phyloP scores from a whole-genome alignment of 2,797 vertebrate species.

The Argentina silus region DNA sequence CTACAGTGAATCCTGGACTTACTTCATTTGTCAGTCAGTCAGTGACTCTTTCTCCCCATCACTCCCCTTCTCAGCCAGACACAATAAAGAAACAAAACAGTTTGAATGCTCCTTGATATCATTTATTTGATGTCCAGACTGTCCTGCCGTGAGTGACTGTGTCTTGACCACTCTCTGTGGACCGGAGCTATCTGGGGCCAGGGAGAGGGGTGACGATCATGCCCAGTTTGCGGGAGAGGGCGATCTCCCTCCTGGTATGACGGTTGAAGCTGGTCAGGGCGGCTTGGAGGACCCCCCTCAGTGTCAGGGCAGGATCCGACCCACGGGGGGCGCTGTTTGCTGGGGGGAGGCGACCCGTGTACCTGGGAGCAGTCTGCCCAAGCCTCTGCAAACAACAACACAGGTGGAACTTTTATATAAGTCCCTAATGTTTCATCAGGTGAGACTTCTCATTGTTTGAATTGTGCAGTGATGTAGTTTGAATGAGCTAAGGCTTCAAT shows the following conservation, averaged over 20 bases:
- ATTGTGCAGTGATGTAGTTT: too few relatives aligned
- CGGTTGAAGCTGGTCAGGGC: slow-evolving; percentile 15
- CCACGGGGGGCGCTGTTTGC: too few relatives aligned
- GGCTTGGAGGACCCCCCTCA: slow-evolving; percentile 12
- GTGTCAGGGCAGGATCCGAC: not conserved
- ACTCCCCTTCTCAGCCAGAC: too few relatives aligned
- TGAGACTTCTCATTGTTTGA: not conserved
- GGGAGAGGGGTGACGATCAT: slow-evolving; percentile 3
- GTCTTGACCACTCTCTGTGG: not conserved
- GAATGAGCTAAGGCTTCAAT: too few relatives aligned
- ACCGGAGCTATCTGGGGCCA: not conserved
- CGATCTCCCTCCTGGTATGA: not conserved
- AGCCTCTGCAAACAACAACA: not conserved
- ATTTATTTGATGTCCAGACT: not conserved
- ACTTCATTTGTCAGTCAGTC: too few relatives aligned
- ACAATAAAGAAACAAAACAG: not conserved
- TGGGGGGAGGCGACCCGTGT: too few relatives aligned
- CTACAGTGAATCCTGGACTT: too few relatives aligned
- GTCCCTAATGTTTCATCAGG: not conserved
- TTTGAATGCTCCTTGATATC: not conserved
- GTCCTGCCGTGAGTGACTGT: not conserved
- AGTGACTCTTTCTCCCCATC: too few relatives aligned
- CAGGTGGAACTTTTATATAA: not conserved
- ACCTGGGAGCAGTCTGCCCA: not conserved
- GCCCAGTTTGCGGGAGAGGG: slow-evolving; percentile 15